Conservation (phyloP, 2,888 invertebrate species). For the Cephus spinipes region DNA sequence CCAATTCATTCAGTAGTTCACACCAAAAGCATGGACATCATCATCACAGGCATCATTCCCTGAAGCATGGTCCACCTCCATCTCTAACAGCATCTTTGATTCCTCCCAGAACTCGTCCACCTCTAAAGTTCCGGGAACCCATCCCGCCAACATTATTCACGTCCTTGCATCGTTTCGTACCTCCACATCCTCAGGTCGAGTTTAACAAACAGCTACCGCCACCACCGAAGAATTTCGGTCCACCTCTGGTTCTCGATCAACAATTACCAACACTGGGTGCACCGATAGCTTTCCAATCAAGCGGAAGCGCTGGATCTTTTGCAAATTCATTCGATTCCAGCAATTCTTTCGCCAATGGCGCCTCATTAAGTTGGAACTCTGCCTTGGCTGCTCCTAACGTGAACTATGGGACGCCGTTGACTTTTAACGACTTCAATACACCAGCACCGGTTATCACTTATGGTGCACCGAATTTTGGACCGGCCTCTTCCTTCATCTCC, state of each 20-base stretch:
- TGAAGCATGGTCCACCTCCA: conserved; percentile 33
- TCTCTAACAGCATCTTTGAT: conserved; percentile 46
- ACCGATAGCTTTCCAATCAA: conserved; percentile 46
- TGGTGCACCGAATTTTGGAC: conserved; percentile 61
- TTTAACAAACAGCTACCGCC: conserved; percentile 29
- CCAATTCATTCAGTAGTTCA: conserved; percentile 10
- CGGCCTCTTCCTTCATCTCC: conserved; percentile 47
- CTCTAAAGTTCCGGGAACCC: conserved; percentile 80
- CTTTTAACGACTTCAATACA: conserved; percentile 59
- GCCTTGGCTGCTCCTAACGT: conserved; percentile 58
- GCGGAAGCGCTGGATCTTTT: conserved; percentile 20
- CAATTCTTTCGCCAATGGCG: conserved; percentile 28
- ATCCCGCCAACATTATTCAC: conserved; percentile 77
- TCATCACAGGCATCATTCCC: conserved; percentile 44
- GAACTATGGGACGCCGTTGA: conserved; percentile 60
- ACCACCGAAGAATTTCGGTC: conserved; percentile 49
- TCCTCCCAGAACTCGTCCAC: conserved; percentile 63
- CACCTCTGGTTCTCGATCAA: conserved; percentile 45
- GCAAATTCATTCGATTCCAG: conserved; percentile 29
- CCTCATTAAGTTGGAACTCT: conserved; percentile 31
- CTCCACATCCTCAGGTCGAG: conserved; percentile 31
- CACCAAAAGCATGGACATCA: conserved; percentile 56
- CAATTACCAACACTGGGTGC: conserved; percentile 47
- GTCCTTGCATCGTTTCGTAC: conserved; percentile 69
- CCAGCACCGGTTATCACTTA: conserved; percentile 60